phyloP scores from a whole-genome alignment of 1,140 invertebrate genomes.

The Megalopta genalis region DNA sequence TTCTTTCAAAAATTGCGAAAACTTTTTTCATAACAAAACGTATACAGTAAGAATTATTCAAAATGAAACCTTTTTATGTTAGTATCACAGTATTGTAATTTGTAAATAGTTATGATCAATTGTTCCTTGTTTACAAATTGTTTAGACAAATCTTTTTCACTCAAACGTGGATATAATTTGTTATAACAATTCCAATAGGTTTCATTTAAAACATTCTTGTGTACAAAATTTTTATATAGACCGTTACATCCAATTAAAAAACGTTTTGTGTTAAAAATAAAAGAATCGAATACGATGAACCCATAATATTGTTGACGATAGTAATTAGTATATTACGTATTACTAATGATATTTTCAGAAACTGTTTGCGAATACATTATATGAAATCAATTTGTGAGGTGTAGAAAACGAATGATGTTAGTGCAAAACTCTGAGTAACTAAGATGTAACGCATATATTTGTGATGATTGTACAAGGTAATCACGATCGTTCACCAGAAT shows the following conservation, averaged over 20 bases:
- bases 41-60: conserved; percentile 14
- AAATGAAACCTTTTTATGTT: conserved; percentile 35
- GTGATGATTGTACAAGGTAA: conserved; percentile 24
- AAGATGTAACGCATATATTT: conserved; percentile 18
- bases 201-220: conserved; percentile 48
- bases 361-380: conserved; percentile 49
- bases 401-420: conserved; percentile 19
- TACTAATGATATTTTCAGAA: conserved; percentile 45
- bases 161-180: conserved; percentile 13
- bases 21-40: background rate
- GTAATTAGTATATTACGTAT: conserved; percentile 31
- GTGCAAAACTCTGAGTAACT: conserved; percentile 15
- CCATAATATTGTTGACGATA: background rate
- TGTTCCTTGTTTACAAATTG: background rate
- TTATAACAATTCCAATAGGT: conserved; percentile 1
- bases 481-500: background rate
- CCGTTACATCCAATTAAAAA: conserved; percentile 15
- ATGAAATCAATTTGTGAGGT: conserved; percentile 7
- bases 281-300: background rate
- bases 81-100: conserved; percentile 32
- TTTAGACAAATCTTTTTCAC: background rate
- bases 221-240: conserved; percentile 7
- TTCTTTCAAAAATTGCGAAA: conserved; percentile 10
- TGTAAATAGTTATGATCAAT: conserved; percentile 4
- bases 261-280: conserved; percentile 6